Evolutionary conservation across 92 coral and sea anemone species (phyloP).

Genomic region (Micromussa lordhowensis): DNA sequence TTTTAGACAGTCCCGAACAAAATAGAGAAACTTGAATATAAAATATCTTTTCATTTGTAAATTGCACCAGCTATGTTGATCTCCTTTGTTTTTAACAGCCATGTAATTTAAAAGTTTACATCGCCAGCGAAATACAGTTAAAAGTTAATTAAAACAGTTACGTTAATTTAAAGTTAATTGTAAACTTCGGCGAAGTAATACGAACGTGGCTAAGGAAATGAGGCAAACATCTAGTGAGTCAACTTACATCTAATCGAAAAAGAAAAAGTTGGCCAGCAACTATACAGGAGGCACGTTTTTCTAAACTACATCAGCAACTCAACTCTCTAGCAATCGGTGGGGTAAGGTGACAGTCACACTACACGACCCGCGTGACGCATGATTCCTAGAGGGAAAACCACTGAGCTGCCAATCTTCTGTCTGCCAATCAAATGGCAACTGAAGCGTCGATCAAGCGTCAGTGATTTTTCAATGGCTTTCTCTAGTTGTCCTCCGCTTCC

Average conservation of each 20-base stretch:
- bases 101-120: neutral
- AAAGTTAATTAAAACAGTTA: neutral
- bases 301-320: neutral
- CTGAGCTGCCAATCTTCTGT: neutral
- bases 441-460: neutral
- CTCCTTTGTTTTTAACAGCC: neutral
- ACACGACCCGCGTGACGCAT: neutral
- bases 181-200: neutral
- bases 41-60: neutral
- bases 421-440: neutral
- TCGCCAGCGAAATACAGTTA: neutral
- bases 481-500: constrained; percentile 76
- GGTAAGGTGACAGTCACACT: neutral
- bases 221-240: neutral
- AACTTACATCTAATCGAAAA: neutral
- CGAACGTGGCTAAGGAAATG: neutral
- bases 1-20: neutral
- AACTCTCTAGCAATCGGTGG: neutral
- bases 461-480: neutral
- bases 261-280: constrained; percentile 16
- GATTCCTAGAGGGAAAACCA: neutral
- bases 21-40: neutral
- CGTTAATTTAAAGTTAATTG: too few species aligned
- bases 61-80: neutral
- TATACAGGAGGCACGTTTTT: neutral